phyloP scores from a whole-genome alignment of 2,113 vertebrate species.

The Mungos mungo region DNA sequence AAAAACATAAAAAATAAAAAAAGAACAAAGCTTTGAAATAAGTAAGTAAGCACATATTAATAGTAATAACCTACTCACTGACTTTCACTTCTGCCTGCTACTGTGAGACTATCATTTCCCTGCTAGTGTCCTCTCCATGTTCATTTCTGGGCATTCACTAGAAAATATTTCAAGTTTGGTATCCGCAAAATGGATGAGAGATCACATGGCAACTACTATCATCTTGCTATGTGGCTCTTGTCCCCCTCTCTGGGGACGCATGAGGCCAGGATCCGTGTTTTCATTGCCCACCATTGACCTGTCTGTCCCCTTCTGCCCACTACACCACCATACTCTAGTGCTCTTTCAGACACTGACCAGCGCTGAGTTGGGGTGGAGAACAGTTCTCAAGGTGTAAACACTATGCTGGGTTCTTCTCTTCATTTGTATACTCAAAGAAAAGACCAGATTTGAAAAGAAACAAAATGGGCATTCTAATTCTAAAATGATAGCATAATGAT shows the following conservation, averaged over 20 bases:
- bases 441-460: background rate
- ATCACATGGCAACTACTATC: no score
- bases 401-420: background rate
- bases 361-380: background rate
- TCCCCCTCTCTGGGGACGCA: fast-evolving
- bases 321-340: background rate
- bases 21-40: no score
- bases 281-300: background rate
- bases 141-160: background rate
- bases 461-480: background rate
- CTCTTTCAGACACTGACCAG: background rate
- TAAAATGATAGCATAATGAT: background rate
- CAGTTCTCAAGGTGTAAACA: background rate
- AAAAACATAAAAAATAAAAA: no score
- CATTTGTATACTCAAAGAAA: background rate
- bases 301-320: background rate
- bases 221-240: background rate
- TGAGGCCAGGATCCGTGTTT: background rate
- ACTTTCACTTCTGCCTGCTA: background rate
- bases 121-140: background rate
- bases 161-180: background rate
- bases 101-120: background rate
- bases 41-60: background rate
- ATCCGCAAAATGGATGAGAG: background rate
- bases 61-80: background rate